A percentile compares a stretch with the other conserved stretches of the same genome.
Conservation (phyloP, 2,797 vertebrate species). For the Tiaroga cobitis region DNA sequence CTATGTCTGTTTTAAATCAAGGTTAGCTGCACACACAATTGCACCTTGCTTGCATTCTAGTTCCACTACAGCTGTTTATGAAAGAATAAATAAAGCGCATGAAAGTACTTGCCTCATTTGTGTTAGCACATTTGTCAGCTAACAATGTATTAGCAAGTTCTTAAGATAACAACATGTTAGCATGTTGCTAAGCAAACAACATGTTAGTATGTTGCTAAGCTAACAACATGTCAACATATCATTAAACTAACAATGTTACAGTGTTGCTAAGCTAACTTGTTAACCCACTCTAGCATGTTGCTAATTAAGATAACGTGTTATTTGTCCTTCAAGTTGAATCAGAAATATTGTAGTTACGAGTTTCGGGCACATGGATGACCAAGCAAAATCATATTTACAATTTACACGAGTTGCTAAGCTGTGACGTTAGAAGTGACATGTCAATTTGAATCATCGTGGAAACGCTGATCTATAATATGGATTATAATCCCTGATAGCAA, state of each 20-base stretch:
- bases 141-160: background rate
- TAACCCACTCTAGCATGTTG: background rate
- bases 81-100: background rate
- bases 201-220: too few species aligned
- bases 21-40: background rate
- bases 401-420: background rate
- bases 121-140: background rate
- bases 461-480: background rate
- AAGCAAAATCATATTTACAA: background rate
- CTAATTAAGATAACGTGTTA: background rate
- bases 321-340: background rate
- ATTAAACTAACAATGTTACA: background rate
- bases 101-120: background rate
- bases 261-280: background rate
- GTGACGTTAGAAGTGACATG: background rate
- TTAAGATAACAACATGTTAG: background rate
- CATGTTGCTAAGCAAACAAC: background rate
- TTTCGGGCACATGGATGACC: background rate
- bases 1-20: conserved; percentile 24
- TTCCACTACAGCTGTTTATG: background rate
- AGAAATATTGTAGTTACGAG: background rate
- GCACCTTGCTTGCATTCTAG: background rate
- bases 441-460: too few species aligned
- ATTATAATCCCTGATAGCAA: too few species aligned
- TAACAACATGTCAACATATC: too few species aligned